phyloP scores from a whole-genome alignment of 1,140 invertebrate species.

The Muscidifurax raptorellus region DNA sequence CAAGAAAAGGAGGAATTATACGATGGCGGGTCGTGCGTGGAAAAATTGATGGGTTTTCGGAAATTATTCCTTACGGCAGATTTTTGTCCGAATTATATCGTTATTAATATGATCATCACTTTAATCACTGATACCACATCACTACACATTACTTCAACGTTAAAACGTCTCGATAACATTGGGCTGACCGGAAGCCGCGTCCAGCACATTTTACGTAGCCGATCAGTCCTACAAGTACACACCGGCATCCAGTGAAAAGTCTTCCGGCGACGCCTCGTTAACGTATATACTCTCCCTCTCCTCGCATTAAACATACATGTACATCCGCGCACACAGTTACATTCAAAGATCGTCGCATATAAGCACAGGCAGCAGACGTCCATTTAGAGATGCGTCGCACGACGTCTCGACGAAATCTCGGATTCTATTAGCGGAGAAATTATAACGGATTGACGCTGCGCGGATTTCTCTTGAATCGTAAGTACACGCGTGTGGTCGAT shows the following conservation, averaged over 20 bases:
- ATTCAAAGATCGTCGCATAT: background rate
- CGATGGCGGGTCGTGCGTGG: background rate
- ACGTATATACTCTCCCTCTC: background rate
- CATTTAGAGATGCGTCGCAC: constrained; percentile 66
- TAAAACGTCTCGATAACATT: background rate
- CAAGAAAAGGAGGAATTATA: background rate
- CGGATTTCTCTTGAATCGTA: constrained; percentile 74
- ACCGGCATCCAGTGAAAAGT: constrained; percentile 31
- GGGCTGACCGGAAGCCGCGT: background rate
- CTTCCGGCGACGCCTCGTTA: constrained; percentile 27
- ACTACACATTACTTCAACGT: background rate
- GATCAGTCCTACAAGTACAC: background rate
- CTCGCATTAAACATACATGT: too few relatives aligned
- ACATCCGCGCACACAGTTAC: background rate
- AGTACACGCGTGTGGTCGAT: constrained; percentile 56
- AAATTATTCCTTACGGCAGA: background rate
- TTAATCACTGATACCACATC: too few relatives aligned
- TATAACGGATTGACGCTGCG: constrained; percentile 73
- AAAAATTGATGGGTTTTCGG: background rate
- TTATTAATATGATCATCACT: too few relatives aligned
- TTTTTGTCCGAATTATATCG: too few relatives aligned
- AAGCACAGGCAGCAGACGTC: background rate
- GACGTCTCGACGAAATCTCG: constrained; percentile 70
- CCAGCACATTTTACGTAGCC: too few relatives aligned
- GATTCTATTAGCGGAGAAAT: constrained; percentile 75